Base-by-base conservation (phyloP, 2,797 vertebrate species). In the Salarias fasciatus region DNA sequence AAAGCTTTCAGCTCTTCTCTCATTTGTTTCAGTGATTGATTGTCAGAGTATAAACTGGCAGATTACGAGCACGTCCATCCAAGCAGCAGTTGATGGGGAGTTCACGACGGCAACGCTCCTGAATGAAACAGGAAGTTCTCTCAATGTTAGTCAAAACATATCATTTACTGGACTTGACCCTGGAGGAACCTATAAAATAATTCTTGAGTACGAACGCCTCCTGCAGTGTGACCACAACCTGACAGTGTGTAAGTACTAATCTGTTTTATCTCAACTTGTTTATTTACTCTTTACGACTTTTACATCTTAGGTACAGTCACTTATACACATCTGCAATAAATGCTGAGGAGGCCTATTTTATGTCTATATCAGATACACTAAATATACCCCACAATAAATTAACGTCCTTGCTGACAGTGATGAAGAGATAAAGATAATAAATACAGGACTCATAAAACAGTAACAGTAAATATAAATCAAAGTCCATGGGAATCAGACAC, bases 161-260 rank as follows among this genome's bases (percentile, higher is more conserved):
- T 43, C 1, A 0, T 87, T 92, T n/a, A 51, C 15, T 1, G 53
- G 1, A 1, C 88, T 93, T 50, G 55, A 61, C 49, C 84, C 91
- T 3, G 92, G 92, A 0, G 84, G 53, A 5, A 80, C n/a, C 11
- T 93, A 92, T 35, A 0, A 3, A 0, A 46, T 92, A 15, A 53
- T 2, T 31, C 84, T 93, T 2, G 11, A 3, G 8, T 88, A 82
- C n/a, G n/a, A n/a, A n/a, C n/a, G n/a, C n/a, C n/a, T n/a, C n/a
- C 0, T 0, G 1, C 89, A 91, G 56, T 92, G 87, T 61, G 1
- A 1, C 7, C 57, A 63, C 48, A 5, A 0, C 0, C 1, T 88
- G 52, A 84, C 74, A 5, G 43, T 80, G 40, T 0, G 89, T 93
- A 51, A 90, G 91, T 89, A 50, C 11, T 13, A 31, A 13, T 28